Evolutionary conservation across 2,888 invertebrate species (phyloP).

Genomic region (Blastobasis adustella): DNA sequence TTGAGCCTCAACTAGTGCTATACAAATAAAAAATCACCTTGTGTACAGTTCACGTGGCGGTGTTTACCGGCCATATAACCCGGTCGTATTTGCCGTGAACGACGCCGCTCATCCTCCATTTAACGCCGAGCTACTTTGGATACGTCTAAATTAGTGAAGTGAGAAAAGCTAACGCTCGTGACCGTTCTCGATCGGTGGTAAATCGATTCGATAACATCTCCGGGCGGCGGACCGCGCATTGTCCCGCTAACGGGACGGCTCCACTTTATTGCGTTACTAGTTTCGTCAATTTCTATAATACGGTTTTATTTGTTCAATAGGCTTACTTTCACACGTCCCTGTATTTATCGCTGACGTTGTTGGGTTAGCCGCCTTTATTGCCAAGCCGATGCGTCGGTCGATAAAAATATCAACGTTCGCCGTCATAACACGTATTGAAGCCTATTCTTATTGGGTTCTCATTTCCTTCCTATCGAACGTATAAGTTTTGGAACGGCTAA

Average conservation of each 20-base stretch:
- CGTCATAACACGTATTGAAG: too few species aligned
- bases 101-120: slow-evolving; percentile 60
- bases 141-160: slow-evolving; percentile 72
- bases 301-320: slow-evolving; percentile 45
- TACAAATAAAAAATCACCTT: slow-evolving; percentile 66
- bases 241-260: slow-evolving; percentile 41
- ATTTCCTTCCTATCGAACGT: too few species aligned
- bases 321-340: slow-evolving; percentile 44
- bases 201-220: slow-evolving; percentile 66
- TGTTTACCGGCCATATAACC: slow-evolving; percentile 68
- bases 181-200: slow-evolving; percentile 60
- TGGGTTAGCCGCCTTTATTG: slow-evolving; percentile 33
- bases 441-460: too few species aligned
- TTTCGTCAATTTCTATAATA: slow-evolving; percentile 43
- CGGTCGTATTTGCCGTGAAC: slow-evolving; percentile 61
- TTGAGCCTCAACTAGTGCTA: slow-evolving; percentile 59
- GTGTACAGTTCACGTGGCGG: slow-evolving; percentile 70
- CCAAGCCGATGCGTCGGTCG: slow-evolving; percentile 24
- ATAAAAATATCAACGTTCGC: too few species aligned
- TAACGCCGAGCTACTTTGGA: slow-evolving; percentile 68
- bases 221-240: slow-evolving; percentile 4
- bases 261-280: slow-evolving; percentile 49
- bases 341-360: slow-evolving; percentile 35
- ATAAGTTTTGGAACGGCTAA: too few species aligned
- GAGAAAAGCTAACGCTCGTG: slow-evolving; percentile 70